Evolutionary conservation across 2,888 invertebrate species (phyloP).

Genomic region (Tetropium fuscum): DNA sequence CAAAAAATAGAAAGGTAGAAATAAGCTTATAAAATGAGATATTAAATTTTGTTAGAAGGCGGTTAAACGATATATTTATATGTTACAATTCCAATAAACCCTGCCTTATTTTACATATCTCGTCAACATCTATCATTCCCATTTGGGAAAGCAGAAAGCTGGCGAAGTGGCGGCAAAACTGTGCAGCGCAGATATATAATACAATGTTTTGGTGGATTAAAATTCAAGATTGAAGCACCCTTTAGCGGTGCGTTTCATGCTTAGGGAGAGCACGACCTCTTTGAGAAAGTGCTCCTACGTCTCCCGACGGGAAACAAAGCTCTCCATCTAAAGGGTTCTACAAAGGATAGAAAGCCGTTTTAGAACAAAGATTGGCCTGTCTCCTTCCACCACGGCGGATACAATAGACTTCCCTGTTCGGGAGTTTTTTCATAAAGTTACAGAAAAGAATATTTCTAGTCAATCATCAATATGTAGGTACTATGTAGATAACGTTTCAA

Average conservation of each 20-base stretch:
- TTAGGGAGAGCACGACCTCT: constrained; percentile 37
- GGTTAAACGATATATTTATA: too few species aligned
- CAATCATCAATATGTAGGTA: too few species aligned
- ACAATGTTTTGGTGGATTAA: constrained; percentile 45
- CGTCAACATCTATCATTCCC: not conserved
- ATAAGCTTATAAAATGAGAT: too few species aligned
- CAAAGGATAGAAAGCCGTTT: constrained; percentile 18
- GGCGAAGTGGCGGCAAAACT: constrained; percentile 10
- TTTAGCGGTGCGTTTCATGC: constrained; percentile 41
- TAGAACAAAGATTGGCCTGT: constrained; percentile 30
- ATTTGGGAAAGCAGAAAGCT: not conserved
- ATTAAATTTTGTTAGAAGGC: too few species aligned
- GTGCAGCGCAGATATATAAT: constrained; percentile 11
- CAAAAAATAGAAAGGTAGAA: too few species aligned
- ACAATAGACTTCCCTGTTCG: constrained; percentile 14
- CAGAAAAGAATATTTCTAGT: too few species aligned
- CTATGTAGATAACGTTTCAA: too few species aligned
- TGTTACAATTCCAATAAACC: too few species aligned
- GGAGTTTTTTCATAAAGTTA: too few species aligned
- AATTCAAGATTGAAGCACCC: constrained; percentile 47
- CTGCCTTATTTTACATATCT: too few species aligned
- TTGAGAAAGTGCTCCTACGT: constrained; percentile 27
- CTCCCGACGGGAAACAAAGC: constrained; percentile 38
- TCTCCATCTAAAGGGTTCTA: constrained; percentile 35
- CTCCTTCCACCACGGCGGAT: constrained; percentile 10